Percentiles rank a stretch among this genome's conserved stretches.
phyloP scores from a whole-genome alignment of 92 coral and sea anemone genomes.

The Pocillopora meandrina region DNA sequence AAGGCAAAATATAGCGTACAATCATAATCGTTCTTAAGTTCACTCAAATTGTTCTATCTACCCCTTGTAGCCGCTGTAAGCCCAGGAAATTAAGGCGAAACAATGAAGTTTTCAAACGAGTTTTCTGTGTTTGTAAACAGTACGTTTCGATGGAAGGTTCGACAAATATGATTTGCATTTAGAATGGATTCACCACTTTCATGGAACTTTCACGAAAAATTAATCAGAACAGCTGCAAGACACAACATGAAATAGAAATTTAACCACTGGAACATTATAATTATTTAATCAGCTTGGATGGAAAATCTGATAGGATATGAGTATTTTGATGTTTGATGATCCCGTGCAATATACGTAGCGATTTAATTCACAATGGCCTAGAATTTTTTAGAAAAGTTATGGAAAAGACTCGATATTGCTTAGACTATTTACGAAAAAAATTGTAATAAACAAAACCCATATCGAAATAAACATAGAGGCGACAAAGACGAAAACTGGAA shows the following conservation, averaged over 20 bases:
- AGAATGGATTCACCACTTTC: background rate
- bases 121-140: constrained; percentile 12
- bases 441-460: too few relatives aligned
- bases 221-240: constrained; percentile 5
- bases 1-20: background rate
- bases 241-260: background rate
- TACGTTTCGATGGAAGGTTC: background rate
- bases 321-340: background rate
- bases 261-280: background rate
- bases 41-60: background rate
- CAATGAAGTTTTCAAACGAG: background rate
- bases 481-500: too few relatives aligned
- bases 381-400: background rate
- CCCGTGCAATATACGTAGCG: background rate
- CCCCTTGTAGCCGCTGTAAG: constrained; percentile 1
- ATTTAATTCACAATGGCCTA: background rate
- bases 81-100: constrained; percentile 10
- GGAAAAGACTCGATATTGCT: too few relatives aligned
- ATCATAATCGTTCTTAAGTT: constrained; percentile 5
- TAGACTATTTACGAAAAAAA: too few relatives aligned
- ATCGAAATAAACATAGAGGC: too few relatives aligned
- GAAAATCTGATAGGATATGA: background rate
- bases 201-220: constrained; percentile 9
- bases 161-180: constrained; percentile 12
- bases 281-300: background rate